Evolutionary conservation across 2,888 invertebrate genomes (phyloP).

Genomic region (Ectemnius lituratus): DNA sequence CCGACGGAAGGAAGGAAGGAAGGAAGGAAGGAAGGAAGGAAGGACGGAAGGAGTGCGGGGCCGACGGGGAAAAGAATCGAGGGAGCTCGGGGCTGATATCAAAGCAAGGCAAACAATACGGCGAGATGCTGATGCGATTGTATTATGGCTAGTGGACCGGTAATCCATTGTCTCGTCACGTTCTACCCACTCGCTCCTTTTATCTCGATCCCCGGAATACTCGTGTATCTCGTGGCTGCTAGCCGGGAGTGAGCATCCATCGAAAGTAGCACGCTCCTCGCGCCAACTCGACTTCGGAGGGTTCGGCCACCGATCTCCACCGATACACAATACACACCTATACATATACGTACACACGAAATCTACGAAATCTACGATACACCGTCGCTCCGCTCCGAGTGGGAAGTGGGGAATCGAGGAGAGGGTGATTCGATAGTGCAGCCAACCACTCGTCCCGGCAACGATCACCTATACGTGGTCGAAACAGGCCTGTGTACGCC

Average conservation of each 20-base stretch:
- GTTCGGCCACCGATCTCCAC: constrained; percentile 34
- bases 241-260: constrained; percentile 77
- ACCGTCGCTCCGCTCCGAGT: background rate
- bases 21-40: constrained; percentile 21
- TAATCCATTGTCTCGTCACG: constrained; percentile 78
- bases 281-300: constrained; percentile 32
- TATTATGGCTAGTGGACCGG: constrained; percentile 76
- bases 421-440: constrained; percentile 55
- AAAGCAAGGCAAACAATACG: constrained; percentile 76
- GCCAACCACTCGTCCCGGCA: constrained; percentile 30
- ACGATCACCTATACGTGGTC: constrained; percentile 4
- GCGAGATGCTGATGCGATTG: constrained; percentile 78
- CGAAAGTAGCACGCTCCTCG: constrained; percentile 74
- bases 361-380: constrained; percentile 50
- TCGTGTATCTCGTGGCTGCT: constrained; percentile 64
- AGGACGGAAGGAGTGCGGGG: constrained; percentile 41
- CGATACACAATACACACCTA: constrained; percentile 1
- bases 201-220: constrained; percentile 76
- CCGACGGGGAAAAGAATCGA: constrained; percentile 57
- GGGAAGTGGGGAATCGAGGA: background rate
- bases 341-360: constrained; percentile 6
- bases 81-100: constrained; percentile 69
- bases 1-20: constrained; percentile 32
- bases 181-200: constrained; percentile 77
- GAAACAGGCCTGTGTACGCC: background rate